Evolutionary conservation across 1,140 invertebrate genomes (phyloP).

Genomic region (Phenacoccus solenopsis): DNA sequence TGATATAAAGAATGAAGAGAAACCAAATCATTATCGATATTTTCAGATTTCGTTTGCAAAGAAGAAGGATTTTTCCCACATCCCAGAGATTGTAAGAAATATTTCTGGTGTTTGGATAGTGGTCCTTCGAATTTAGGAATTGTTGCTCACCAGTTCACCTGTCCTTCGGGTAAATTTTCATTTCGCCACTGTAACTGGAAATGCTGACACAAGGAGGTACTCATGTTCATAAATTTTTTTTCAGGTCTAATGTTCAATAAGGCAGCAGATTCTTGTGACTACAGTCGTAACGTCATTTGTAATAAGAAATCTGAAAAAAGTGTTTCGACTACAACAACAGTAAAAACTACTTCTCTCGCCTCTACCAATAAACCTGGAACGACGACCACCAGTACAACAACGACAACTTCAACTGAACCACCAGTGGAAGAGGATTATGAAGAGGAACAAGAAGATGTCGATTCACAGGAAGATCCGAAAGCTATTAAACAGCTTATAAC

Average conservation of each 20-base stretch:
- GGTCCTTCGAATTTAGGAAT: constrained; percentile 77
- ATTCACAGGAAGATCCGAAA: constrained; percentile 58
- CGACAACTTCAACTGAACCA: constrained; percentile 34
- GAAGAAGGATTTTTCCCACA: constrained; percentile 91
- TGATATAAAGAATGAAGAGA: too few species aligned
- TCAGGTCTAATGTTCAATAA: constrained; percentile 79
- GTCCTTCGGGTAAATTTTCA: constrained; percentile 56
- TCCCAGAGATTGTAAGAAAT: constrained; percentile 84
- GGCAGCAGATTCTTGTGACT: constrained; percentile 80
- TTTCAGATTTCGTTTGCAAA: constrained; percentile 79
- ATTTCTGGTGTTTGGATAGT: constrained; percentile 86
- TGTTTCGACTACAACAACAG: constrained; percentile 35
- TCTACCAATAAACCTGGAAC: constrained; percentile 33
- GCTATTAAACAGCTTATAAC: constrained; percentile 73
- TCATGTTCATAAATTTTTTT: constrained; percentile 20
- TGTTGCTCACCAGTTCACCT: constrained; percentile 85
- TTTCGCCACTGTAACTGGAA: neutral
- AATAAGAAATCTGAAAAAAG: constrained; percentile 34
- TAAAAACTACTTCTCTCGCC: constrained; percentile 31
- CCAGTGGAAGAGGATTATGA: constrained; percentile 34
- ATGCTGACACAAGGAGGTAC: neutral
- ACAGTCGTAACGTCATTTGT: constrained; percentile 74
- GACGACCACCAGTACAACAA: constrained; percentile 39
- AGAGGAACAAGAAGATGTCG: constrained; percentile 51
- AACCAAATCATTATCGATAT: too few species aligned